Percentiles rank a stretch among this genome's conserved stretches.
Conservation (phyloP, 2,888 invertebrate genomes). For the Bugulina stolonifera region DNA sequence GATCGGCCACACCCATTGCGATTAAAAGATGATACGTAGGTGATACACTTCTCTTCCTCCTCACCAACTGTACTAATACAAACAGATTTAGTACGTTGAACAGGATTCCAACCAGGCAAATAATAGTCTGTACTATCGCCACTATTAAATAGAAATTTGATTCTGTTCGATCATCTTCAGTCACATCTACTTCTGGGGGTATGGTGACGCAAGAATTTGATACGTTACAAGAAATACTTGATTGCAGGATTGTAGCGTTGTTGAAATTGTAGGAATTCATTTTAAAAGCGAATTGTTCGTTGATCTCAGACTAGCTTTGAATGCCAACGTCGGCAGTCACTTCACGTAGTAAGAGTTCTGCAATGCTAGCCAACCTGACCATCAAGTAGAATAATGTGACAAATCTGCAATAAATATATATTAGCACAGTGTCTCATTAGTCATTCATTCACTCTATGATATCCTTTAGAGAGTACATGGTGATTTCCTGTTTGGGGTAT, state of each 20-base stretch:
- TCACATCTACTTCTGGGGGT: not conserved
- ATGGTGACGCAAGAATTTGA: not conserved
- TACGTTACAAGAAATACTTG: not conserved
- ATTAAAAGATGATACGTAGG: slow-evolving; percentile 10
- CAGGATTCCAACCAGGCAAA: not conserved
- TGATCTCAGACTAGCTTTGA: too few species aligned
- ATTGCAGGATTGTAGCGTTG: not conserved
- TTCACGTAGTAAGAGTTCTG: too few species aligned
- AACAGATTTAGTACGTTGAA: not conserved
- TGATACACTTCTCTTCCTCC: not conserved
- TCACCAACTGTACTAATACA: slow-evolving; percentile 11
- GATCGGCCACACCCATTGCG: slow-evolving; percentile 20
- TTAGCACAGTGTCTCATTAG: too few species aligned
- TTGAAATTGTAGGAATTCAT: too few species aligned
- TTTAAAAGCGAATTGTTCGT: too few species aligned
- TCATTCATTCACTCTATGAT: too few species aligned
- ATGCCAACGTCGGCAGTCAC: too few species aligned
- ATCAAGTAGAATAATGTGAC: too few species aligned
- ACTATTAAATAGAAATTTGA: not conserved
- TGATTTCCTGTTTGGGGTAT: too few species aligned
- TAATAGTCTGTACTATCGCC: not conserved
- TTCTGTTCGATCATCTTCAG: not conserved
- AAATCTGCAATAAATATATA: too few species aligned
- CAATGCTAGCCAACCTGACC: too few species aligned
- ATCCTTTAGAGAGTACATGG: too few species aligned